Evolutionary conservation across 2,888 invertebrate species (phyloP).

Genomic region (Cyclophora punctaria): DNA sequence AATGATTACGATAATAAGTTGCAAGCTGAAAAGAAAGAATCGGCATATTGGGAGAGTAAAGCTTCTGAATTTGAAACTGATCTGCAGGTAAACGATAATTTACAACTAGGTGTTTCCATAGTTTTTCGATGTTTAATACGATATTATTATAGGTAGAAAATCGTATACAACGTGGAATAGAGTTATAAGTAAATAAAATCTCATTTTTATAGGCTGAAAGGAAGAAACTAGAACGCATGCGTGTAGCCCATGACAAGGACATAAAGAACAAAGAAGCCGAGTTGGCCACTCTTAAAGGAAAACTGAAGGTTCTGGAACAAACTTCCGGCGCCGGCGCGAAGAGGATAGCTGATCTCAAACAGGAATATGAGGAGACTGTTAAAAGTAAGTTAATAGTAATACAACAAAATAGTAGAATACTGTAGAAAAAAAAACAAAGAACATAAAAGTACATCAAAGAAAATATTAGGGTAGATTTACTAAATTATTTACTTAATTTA

Average conservation of each 20-base stretch:
- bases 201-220: slow-evolving; percentile 70
- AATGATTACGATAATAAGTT: slow-evolving; percentile 79
- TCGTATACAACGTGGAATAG: too few relatives aligned
- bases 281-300: slow-evolving; percentile 83
- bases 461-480: too few relatives aligned
- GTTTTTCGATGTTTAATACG: background rate
- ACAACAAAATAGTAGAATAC: too few relatives aligned
- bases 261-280: slow-evolving; percentile 85
- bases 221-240: slow-evolving; percentile 80
- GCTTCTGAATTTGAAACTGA: slow-evolving; percentile 77
- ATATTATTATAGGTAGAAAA: background rate
- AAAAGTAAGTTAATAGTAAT: slow-evolving; percentile 73
- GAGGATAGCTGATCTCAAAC: slow-evolving; percentile 79
- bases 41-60: slow-evolving; percentile 78
- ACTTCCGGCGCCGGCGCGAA: slow-evolving; percentile 77
- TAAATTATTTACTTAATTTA: too few relatives aligned
- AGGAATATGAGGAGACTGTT: slow-evolving; percentile 79
- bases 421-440: too few relatives aligned
- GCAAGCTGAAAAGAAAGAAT: slow-evolving; percentile 77
- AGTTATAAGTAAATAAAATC: background rate
- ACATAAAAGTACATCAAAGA: too few relatives aligned
- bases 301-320: slow-evolving; percentile 79
- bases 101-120: background rate
- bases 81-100: slow-evolving; percentile 52
- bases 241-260: slow-evolving; percentile 82